phyloP scores from a whole-genome alignment of 37 sponge, comb jelly and placozoan species.

The Beroe ovata region DNA sequence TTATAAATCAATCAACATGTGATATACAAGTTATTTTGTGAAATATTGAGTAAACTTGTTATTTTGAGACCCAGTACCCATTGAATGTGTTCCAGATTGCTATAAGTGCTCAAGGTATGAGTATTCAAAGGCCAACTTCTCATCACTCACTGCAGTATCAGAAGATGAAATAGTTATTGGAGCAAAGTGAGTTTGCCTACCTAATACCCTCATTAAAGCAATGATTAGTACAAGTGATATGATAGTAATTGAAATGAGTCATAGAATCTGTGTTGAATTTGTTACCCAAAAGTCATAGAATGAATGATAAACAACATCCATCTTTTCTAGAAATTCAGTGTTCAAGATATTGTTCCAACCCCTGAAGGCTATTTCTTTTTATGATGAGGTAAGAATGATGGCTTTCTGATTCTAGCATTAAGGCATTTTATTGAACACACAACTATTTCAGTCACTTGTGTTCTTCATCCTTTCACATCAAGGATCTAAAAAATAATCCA shows the following conservation, averaged over 20 bases:
- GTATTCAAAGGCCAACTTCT: slow-evolving; percentile 18
- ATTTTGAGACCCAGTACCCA: too few species aligned
- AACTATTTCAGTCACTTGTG: not conserved
- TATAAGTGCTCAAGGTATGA: slow-evolving; percentile 34
- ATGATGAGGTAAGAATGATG: slow-evolving; percentile 25
- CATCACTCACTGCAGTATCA: slow-evolving; percentile 1
- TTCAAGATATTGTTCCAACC: not conserved
- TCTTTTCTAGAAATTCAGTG: slow-evolving; percentile 5
- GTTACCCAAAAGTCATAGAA: too few species aligned
- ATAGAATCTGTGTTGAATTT: too few species aligned
- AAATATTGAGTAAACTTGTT: not conserved
- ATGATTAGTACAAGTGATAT: too few species aligned
- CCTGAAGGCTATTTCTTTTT: slow-evolving; percentile 9
- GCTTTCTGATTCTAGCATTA: too few species aligned
- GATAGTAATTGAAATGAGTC: too few species aligned
- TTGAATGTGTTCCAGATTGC: slow-evolving; percentile 12
- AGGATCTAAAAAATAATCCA: not conserved
- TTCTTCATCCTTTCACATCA: not conserved
- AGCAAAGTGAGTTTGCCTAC: slow-evolving; percentile 2
- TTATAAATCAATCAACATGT: not conserved
- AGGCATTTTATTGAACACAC: too few species aligned
- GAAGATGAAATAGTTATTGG: slow-evolving; percentile 30
- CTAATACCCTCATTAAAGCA: not conserved
- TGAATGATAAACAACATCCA: not conserved
- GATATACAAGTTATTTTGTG: not conserved